phyloP scores from a whole-genome alignment of 2,113 vertebrate species.

The Galbula dea region DNA sequence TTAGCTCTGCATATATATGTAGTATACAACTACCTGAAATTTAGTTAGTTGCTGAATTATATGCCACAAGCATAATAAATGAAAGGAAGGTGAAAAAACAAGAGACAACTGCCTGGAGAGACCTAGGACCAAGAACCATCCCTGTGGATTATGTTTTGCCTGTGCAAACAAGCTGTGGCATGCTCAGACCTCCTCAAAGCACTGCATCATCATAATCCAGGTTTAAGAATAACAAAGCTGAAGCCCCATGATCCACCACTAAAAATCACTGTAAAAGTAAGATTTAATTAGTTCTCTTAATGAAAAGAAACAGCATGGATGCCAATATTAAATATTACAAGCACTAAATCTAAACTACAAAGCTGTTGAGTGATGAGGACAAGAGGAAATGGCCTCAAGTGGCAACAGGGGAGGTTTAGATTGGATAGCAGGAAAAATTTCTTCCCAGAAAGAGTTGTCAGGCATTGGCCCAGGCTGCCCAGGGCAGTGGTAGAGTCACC shows the following conservation, averaged over 20 bases:
- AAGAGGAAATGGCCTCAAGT: too few species aligned
- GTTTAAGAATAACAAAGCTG: not conserved
- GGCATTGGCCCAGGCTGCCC: too few species aligned
- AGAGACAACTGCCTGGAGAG: not conserved
- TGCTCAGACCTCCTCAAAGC: not conserved
- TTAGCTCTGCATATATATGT: too few species aligned
- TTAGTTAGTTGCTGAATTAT: not conserved
- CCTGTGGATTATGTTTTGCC: not conserved
- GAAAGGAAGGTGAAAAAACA: not conserved
- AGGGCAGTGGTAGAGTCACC: too few species aligned
- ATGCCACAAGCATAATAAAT: not conserved
- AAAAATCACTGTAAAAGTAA: not conserved
- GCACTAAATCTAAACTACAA: not conserved
- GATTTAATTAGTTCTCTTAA: not conserved
- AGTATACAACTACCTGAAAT: too few species aligned
- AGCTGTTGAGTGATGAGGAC: not conserved
- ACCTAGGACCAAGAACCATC: not conserved
- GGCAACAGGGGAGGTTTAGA: too few species aligned
- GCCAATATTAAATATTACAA: not conserved
- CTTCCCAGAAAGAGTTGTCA: too few species aligned
- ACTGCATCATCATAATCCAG: not conserved
- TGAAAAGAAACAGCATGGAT: not conserved
- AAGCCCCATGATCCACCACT: not conserved
- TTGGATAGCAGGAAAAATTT: too few species aligned
- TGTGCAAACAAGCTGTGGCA: not conserved